Evolutionary conservation across 37 sponge, comb jelly and placozoan genomes (phyloP).

Genomic region (Ianthella basta): DNA sequence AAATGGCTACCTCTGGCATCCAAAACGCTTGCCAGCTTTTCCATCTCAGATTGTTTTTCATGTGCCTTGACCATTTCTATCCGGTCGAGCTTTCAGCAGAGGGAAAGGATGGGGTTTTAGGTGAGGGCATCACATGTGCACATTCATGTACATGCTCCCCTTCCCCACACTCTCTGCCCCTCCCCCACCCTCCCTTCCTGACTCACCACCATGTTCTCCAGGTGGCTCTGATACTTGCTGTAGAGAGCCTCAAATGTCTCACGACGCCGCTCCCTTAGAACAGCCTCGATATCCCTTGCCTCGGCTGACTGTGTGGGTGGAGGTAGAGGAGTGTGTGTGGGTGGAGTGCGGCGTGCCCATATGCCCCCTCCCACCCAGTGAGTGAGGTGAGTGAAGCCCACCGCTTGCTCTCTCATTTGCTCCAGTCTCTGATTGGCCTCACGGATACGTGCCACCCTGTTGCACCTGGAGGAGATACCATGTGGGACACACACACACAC

Average conservation of each 20-base stretch:
- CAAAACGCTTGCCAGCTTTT: not conserved
- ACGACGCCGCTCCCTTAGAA: too few relatives aligned
- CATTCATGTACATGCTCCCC: too few relatives aligned
- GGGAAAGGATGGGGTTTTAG: too few relatives aligned
- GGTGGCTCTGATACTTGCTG: constrained; percentile 13
- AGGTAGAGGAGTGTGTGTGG: too few relatives aligned
- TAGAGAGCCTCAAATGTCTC: not conserved
- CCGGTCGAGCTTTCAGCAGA: too few relatives aligned
- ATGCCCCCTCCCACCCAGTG: too few relatives aligned
- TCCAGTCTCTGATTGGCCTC: constrained; percentile 42
- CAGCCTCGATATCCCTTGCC: too few relatives aligned
- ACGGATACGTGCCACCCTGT: constrained; percentile 51
- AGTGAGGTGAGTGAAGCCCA: constrained; percentile 2
- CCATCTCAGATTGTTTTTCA: not conserved
- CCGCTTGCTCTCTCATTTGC: constrained; percentile 30
- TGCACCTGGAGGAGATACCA: constrained; percentile 47
- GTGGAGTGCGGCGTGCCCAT: too few relatives aligned
- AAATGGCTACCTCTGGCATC: constrained; percentile 3
- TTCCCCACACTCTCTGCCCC: too few relatives aligned
- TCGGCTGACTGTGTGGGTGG: too few relatives aligned
- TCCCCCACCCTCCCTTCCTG: too few relatives aligned
- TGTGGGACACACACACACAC: not conserved
- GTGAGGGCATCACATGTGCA: too few relatives aligned
- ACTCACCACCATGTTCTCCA: constrained; percentile 33
- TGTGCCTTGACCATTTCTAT: not conserved